Evolutionary conservation across 1,140 invertebrate genomes (phyloP), one percentile per base, ranked within the genome.

Genomic region (Hesperophylax magnus): DNA sequence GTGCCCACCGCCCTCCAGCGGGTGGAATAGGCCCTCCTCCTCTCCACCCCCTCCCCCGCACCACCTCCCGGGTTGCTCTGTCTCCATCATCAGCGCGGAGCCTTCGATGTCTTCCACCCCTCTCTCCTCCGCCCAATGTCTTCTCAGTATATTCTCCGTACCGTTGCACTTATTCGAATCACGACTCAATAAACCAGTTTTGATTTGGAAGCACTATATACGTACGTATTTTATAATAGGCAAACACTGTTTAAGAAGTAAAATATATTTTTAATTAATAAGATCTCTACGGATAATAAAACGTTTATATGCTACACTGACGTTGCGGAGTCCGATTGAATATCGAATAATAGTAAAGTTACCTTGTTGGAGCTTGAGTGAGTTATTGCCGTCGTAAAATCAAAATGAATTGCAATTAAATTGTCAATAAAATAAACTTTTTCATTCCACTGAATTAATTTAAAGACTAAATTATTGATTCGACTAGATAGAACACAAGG

Each of bases 21-120:
- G 88, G 85, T 90, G 89, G 87, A 90, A 90, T 87, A 90, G 90
- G 72, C 86, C 87, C 84, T 88, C 89, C 77, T 86, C 88, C 84
- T 88, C 88, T 9, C 71, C 82, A 87, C 88, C 81, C 87, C 87
- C 81, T 81, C 67, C 78, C 86, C 88, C 80, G 88, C 88, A 87
- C 89, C 89, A 86, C 88, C 89, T 87, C 89, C 88, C 67, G 88
- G 88, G 84, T 87, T 88, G 87, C 88, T 86, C 84, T 89, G 89
- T 86, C 90, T 89, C 89, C 89, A 90, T 75, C 71, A 75, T 75
- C 18, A 56, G 71, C 31, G 39, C 34, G 15, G 11, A 11, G 67
- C n/a, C 14, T 39, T 52, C 31, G 5, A 17, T 18, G 34, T n/a
- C 20, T 31, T 22, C 61, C 9, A 52, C n/a, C 17, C n/a, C 63